Evolutionary conservation across 1,140 invertebrate species (phyloP), one percentile per base, ranked within the genome.

Genomic region (Drosophila bifasciata): DNA sequence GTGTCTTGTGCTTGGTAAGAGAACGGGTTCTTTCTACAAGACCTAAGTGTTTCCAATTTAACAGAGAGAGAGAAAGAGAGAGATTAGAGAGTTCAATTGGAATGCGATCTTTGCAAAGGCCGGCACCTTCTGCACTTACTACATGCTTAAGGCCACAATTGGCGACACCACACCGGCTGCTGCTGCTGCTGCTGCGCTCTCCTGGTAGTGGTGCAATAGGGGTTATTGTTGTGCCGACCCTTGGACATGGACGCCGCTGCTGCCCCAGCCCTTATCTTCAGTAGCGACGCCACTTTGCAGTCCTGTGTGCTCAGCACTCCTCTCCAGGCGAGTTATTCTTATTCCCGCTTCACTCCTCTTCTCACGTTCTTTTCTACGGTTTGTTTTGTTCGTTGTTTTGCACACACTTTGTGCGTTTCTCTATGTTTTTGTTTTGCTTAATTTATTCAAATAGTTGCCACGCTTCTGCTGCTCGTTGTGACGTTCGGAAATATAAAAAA

Each of bases 81-180:
- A 41, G 17, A 5, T 40, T 15, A 40, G 19, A 16, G 9, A 19
- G 9, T 36, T 36, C 15, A 21, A 32, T 23, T 32, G 32, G n/a
- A 13, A 36, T 36, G 13, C 32, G 32, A 36, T 36, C 11, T 5
- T 13, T 36, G 11, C 32, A 36, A 36, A 36, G 11, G n/a, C n/a
- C n/a, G n/a, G 32, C 32, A 36, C 11, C 1, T 15, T 13, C 15
- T 28, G 7, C 56, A 90, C 88, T 90, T 68, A 90, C 88, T 90
- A 90, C 88, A 90, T 90, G 88, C 88, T 90, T 90, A 90, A 90
- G 89, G 89, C 88, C 88, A 90, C 73, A 89, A 58, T 77, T 90
- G 89, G 70, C 79, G 89, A 84, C 79, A 88, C 79, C 89, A 81
- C 77, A 88, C 81, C 88, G 79, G 76, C 76, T 79, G 85, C 75